Percentiles rank a stretch among this genome's conserved stretches.
Conservation (phyloP, 2,113 vertebrate species). For the Xiphophorus maculatus region DNA sequence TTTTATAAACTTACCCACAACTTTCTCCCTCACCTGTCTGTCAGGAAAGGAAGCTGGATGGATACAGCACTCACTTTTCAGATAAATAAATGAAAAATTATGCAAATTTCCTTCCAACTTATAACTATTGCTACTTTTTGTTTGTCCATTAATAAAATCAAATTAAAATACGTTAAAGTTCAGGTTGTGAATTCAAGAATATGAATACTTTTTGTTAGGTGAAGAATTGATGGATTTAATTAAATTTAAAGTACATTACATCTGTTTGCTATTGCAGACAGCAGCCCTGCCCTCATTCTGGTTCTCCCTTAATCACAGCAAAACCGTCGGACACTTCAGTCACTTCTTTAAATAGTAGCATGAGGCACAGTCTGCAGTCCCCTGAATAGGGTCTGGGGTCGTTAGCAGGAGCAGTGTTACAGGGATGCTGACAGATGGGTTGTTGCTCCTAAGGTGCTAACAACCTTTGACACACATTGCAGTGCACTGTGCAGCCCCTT, state of each 20-base stretch:
- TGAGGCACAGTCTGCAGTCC: constrained; percentile 48
- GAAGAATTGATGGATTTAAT: background rate
- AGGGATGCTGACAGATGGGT: constrained; percentile 79
- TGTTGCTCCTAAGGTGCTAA: constrained; percentile 79
- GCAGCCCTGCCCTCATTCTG: constrained; percentile 25
- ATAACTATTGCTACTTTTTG: no score
- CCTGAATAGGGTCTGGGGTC: constrained; percentile 56
- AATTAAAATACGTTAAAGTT: no score
- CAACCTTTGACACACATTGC: constrained; percentile 80
- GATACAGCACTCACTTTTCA: constrained; percentile 14
- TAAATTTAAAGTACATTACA: constrained; percentile 6
- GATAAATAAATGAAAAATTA: no score
- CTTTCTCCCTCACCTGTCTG: background rate
- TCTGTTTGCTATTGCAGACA: constrained; percentile 20
- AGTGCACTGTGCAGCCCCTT: constrained; percentile 57
- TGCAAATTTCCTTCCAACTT: no score
- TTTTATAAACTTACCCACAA: background rate
- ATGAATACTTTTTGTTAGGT: no score
- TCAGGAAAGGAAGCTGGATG: no score
- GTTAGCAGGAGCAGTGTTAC: constrained; percentile 74
- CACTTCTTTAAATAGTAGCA: constrained; percentile 62
- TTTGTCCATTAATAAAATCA: no score
- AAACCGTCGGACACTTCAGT: constrained; percentile 57
- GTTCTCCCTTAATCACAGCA: constrained; percentile 51
- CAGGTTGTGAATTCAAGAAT: no score